Conservation (phyloP, 2,888 invertebrate genomes). For the Eupithecia subfuscata region DNA sequence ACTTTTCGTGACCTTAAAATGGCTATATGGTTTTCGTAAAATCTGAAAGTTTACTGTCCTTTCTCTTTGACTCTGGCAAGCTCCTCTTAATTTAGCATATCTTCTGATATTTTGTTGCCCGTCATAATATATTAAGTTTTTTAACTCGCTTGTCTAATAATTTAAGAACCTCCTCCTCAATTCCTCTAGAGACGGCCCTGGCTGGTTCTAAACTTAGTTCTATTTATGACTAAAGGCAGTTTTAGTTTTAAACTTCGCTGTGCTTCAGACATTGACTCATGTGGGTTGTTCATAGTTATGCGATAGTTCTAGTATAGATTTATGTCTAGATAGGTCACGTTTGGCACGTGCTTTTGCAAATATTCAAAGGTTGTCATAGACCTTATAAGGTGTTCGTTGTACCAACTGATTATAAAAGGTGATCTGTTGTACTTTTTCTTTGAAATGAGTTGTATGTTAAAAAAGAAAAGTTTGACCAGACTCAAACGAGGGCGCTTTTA, state of each 20-base stretch:
- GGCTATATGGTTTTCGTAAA: not conserved
- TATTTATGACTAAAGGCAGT: slow-evolving; percentile 40
- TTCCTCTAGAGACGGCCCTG: slow-evolving; percentile 12
- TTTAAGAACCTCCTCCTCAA: not conserved
- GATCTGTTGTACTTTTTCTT: not conserved
- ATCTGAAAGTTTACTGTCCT: not conserved
- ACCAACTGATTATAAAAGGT: not conserved
- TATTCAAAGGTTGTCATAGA: not conserved
- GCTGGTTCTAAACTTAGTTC: slow-evolving; percentile 36
- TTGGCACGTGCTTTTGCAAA: slow-evolving; percentile 10
- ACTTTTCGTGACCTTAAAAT: too few relatives aligned
- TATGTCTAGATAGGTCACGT: slow-evolving; percentile 27
- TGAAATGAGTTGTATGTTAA: not conserved
- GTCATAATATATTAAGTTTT: not conserved
- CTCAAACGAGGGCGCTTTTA: not conserved
- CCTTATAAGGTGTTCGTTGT: not conserved
- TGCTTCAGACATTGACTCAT: slow-evolving; percentile 36
- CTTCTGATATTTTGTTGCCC: not conserved
- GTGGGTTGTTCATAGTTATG: slow-evolving; percentile 18
- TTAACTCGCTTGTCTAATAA: not conserved
- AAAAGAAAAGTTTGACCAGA: not conserved
- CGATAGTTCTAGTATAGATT: slow-evolving; percentile 14
- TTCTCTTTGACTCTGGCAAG: not conserved
- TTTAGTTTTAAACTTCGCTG: slow-evolving; percentile 31
- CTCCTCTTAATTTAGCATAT: not conserved